phyloP scores from a whole-genome alignment of 2,113 vertebrate species.

The Merops nubicus region DNA sequence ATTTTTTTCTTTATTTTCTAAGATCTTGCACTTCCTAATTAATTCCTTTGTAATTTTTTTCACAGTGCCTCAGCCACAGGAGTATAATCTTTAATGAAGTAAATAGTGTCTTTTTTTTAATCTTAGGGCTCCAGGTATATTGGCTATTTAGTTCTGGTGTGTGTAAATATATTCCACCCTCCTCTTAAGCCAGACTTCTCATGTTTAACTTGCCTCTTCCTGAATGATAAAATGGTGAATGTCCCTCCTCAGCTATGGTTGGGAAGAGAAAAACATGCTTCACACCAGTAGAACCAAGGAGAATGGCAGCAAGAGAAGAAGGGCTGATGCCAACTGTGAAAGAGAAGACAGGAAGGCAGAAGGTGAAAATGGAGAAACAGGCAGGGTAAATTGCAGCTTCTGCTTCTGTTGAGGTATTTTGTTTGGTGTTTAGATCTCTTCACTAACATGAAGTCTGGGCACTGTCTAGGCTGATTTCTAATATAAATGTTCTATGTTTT shows the following conservation, averaged over 20 bases:
- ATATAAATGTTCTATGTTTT: neutral
- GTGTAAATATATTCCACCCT: neutral
- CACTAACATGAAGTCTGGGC: neutral
- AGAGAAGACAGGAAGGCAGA: neutral
- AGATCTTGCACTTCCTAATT: slow-evolving; percentile 2
- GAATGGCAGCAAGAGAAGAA: neutral
- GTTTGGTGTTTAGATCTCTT: neutral
- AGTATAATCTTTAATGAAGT: neutral
- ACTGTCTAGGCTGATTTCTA: neutral
- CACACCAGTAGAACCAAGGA: neutral
- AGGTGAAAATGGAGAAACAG: neutral
- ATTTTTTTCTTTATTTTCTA: neutral
- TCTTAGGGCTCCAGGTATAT: neutral
- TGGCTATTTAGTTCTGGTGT: neutral
- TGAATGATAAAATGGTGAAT: neutral
- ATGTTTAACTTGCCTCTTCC: neutral
- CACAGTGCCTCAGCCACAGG: neutral
- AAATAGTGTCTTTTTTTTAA: neutral
- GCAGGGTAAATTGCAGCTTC: neutral
- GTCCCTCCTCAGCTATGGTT: neutral
- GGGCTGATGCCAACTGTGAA: neutral
- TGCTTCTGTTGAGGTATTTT: neutral
- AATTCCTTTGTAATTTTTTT: neutral
- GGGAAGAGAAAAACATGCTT: neutral
- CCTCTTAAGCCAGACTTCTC: neutral